Conservation (phyloP, 2,888 invertebrate genomes). For the Latheticus oryzae region DNA sequence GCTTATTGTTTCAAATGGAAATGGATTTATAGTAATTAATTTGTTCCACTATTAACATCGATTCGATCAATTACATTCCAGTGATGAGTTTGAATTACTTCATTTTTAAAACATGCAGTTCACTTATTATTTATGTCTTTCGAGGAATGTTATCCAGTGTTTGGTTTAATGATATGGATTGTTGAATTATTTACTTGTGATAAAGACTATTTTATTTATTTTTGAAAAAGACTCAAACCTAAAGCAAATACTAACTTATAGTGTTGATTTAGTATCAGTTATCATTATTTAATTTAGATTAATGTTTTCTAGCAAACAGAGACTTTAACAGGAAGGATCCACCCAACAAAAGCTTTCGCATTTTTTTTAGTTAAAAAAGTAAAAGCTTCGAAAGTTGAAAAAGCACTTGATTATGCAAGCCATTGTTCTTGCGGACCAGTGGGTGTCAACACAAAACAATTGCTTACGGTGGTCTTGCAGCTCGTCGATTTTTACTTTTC, state of each 20-base stretch:
- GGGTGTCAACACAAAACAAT: conserved; percentile 6
- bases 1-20: background rate
- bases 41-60: too few species aligned
- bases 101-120: background rate
- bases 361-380: background rate
- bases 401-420: conserved; percentile 1
- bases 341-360: conserved; percentile 1
- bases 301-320: conserved; percentile 17
- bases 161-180: conserved; percentile 21
- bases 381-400: background rate
- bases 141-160: conserved; percentile 8
- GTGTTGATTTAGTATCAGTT: conserved; percentile 24
- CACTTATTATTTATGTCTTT: background rate
- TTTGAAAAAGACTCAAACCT: conserved; percentile 5
- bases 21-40: background rate
- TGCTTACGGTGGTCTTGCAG: conserved; percentile 14
- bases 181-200: conserved; percentile 21
- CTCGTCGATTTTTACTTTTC: conserved; percentile 12
- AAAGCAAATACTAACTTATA: conserved; percentile 15
- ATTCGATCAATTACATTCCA: too few species aligned
- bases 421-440: conserved; percentile 3
- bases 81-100: background rate
- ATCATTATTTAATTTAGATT: conserved; percentile 29
- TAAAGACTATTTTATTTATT: conserved; percentile 28
- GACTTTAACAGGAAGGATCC: conserved; percentile 1